Evolutionary conservation across 92 coral and sea anemone genomes (phyloP).

Genomic region (Heteractis magnifica): DNA sequence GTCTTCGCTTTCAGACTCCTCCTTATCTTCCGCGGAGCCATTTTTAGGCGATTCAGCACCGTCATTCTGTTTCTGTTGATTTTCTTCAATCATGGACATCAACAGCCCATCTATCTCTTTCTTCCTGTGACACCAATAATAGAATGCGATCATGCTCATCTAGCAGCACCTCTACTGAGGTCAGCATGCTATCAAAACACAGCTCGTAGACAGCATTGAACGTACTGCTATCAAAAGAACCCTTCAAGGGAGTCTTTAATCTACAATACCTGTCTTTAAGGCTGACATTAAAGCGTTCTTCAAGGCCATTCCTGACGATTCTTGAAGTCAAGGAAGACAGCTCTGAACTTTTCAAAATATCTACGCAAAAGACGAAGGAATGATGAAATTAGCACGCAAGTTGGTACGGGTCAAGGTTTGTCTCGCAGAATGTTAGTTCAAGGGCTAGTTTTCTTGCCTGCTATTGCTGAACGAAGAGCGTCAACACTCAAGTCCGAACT

Average conservation of each 20-base stretch:
- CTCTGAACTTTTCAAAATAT: conserved; percentile 75
- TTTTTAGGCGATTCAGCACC: conserved; percentile 15
- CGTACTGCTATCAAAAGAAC: background rate
- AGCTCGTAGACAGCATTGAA: background rate
- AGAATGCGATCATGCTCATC: background rate
- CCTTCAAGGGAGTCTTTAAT: background rate
- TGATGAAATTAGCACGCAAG: background rate
- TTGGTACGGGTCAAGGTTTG: background rate
- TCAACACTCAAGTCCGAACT: conserved; percentile 29
- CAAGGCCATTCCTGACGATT: conserved; percentile 70
- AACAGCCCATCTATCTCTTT: conserved; percentile 84
- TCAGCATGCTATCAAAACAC: background rate
- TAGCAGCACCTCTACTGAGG: background rate
- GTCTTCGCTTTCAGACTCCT: conserved; percentile 25
- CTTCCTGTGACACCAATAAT: conserved; percentile 43
- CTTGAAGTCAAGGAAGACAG: conserved; percentile 82
- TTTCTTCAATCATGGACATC: conserved; percentile 67
- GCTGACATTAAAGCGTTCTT: conserved; percentile 65
- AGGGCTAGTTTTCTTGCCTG: conserved; percentile 27
- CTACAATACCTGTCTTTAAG: conserved; percentile 58
- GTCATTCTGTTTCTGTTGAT: conserved; percentile 42
- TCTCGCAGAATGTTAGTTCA: background rate
- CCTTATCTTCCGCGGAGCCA: conserved; percentile 20
- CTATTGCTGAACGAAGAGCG: conserved; percentile 42
- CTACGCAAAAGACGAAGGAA: conserved; percentile 35